A percentile compares a stretch with the other conserved stretches of the same genome.
phyloP scores from a whole-genome alignment of 2,113 vertebrate genomes.

The Cyprinodon tularosa region DNA sequence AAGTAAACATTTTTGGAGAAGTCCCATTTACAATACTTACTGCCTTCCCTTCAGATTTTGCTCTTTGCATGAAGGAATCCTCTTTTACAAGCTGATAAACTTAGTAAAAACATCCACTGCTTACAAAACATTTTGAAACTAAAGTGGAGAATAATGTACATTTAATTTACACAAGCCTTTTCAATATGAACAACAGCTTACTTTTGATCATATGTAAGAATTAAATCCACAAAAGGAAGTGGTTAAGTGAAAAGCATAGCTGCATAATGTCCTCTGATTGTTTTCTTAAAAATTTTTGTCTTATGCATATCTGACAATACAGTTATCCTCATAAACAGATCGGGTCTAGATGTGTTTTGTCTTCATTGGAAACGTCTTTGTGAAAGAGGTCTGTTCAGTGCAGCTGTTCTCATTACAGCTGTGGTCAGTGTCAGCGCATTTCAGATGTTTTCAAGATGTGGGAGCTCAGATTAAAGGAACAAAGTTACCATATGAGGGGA shows the following conservation, averaged over 20 bases:
- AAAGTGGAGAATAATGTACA: background rate
- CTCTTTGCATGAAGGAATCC: conserved; percentile 19
- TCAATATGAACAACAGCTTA: background rate
- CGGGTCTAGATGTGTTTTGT: conserved; percentile 48
- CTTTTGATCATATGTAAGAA: conserved; percentile 1
- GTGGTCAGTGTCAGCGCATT: conserved; percentile 54
- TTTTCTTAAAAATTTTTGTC: conserved; percentile 34
- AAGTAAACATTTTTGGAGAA: conserved; percentile 36
- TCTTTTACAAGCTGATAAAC: conserved; percentile 28
- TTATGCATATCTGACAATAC: conserved; percentile 27
- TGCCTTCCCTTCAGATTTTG: conserved; percentile 32
- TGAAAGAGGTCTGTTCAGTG: conserved; percentile 24
- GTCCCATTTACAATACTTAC: conserved; percentile 43
- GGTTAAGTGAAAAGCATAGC: background rate
- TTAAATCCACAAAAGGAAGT: conserved; percentile 5
- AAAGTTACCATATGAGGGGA: conserved; percentile 36
- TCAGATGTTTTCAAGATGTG: conserved; percentile 45
- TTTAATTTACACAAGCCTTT: background rate
- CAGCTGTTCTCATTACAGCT: conserved; percentile 61
- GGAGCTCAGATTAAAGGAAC: conserved; percentile 49
- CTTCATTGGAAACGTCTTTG: conserved; percentile 25
- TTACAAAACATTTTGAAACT: conserved; percentile 1
- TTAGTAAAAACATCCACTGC: conserved; percentile 1
- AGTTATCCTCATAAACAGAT: conserved; percentile 30
- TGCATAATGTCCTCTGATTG: background rate